Percentiles rank a stretch among this genome's conserved stretches.
Conservation (phyloP, 2,113 vertebrate genomes). For the Marcusenius ussheri region DNA sequence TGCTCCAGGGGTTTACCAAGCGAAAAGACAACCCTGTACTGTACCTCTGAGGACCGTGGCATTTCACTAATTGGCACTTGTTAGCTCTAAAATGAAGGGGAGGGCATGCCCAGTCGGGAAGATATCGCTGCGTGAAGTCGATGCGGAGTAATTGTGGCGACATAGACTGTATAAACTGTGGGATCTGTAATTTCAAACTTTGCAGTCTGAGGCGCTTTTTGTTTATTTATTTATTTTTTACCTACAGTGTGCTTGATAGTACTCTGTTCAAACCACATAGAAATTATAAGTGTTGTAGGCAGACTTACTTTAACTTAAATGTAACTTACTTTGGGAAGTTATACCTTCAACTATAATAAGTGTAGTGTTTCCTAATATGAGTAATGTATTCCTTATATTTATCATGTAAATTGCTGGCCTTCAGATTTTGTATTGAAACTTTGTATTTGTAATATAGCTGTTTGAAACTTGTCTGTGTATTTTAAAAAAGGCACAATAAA, state of each 20-base stretch:
- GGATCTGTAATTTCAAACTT: constrained; percentile 19
- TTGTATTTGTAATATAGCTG: constrained; percentile 66
- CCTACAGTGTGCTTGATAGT: constrained; percentile 40
- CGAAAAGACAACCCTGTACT: not conserved
- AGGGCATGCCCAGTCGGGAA: constrained; percentile 24
- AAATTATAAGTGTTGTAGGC: constrained; percentile 47
- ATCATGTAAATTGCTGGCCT: constrained; percentile 52
- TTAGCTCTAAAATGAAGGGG: constrained; percentile 27
- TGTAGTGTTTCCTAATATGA: constrained; percentile 50
- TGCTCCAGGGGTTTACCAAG: not conserved
- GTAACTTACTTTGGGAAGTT: constrained; percentile 42
- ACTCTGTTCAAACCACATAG: constrained; percentile 42
- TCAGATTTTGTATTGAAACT: constrained; percentile 65
- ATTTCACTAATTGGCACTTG: constrained; percentile 53
- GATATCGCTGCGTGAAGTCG: constrained; percentile 24
- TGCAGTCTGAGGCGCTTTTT: constrained; percentile 23
- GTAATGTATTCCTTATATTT: constrained; percentile 47
- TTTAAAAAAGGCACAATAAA: constrained; percentile 44
- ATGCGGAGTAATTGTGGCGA: constrained; percentile 30
- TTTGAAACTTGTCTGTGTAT: constrained; percentile 50
- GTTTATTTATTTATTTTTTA: constrained; percentile 27
- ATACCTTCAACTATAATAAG: constrained; percentile 46
- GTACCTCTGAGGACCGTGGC: constrained; percentile 26
- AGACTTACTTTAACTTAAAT: constrained; percentile 41
- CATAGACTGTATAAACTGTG: constrained; percentile 31